Base-by-base conservation (phyloP, 2,888 invertebrate species). In the Cheilosia grossa region DNA sequence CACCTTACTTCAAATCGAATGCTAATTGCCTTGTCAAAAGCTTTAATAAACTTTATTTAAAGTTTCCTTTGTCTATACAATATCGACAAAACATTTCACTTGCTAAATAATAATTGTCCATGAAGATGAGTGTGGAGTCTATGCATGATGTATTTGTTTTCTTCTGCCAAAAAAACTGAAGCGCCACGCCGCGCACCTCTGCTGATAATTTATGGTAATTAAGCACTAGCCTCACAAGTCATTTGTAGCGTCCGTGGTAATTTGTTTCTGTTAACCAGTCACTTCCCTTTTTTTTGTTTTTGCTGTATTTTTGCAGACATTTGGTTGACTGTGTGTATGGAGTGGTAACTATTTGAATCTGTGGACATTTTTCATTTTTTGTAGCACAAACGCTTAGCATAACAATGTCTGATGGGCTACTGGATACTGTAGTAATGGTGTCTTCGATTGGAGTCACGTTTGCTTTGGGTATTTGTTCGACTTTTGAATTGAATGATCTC, bases 151-250 rank as follows among this genome's bases (percentile, higher is more conserved):
- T 24, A 3, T 19, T 51, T 24, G 21, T 53, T 27, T 53, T 27
- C 33, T 6, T 58, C 40, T 61, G 53, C 27, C 61, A 53, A 69
- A 66, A 27, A 24, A 24, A 24, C 54, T 10, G 61, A 72, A 66
- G 77, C 82, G 54, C 72, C 72, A 67, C 40, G 17, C 37, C 47
- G 19, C 40, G 19, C 40, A 27, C 44, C 33, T 27, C 42, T 33
- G 21, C 49, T 54, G 69, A 77, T 77, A 82, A 77, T 82, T 72
- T 77, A 82, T 78, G 77, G 21, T 54, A 77, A 77, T 82, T 72
- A 40, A 27, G 40, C 59, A 59, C 40, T 59, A 59, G 47, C 64
- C 66, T 66, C 77, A 19, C 70, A 44, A 42, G 40, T 77, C 64
- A 59, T 21, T 59, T 66, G 21, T 70, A 30, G 58, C 63, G 37